phyloP scores from a whole-genome alignment of 2,888 invertebrate genomes.

The Chorisops tibialis region DNA sequence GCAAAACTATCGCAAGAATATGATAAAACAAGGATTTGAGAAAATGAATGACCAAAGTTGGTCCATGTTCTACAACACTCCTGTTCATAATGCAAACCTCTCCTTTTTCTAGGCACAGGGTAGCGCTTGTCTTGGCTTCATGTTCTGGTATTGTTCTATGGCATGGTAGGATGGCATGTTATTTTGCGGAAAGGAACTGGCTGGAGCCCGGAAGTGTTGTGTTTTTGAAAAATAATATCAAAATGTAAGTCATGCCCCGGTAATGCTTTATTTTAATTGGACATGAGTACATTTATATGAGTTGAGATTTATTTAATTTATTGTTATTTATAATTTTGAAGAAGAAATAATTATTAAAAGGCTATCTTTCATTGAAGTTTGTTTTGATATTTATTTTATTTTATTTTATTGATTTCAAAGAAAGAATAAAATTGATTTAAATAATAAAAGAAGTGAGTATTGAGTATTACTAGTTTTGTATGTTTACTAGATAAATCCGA shows the following conservation, averaged over 20 bases:
- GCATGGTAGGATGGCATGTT: conserved; percentile 13
- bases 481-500: too few relatives aligned
- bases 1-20: conserved; percentile 32
- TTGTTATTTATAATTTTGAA: too few relatives aligned
- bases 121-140: conserved; percentile 5
- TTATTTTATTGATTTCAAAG: too few relatives aligned
- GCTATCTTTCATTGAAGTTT: too few relatives aligned
- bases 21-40: conserved; percentile 33
- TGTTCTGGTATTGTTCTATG: conserved; percentile 1
- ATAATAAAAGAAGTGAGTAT: too few relatives aligned
- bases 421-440: too few relatives aligned
- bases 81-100: conserved; percentile 23
- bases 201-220: conserved; percentile 16
- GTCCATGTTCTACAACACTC: conserved; percentile 33
- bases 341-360: too few relatives aligned
- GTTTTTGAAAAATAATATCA: conserved; percentile 26
- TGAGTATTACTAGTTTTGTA: too few relatives aligned
- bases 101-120: neutral
- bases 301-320: neutral
- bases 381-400: too few relatives aligned
- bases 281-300: neutral
- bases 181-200: conserved; percentile 9
- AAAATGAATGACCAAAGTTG: conserved; percentile 34
- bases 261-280: conserved; percentile 15
- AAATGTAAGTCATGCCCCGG: conserved; percentile 20